A percentile compares a stretch with the other conserved stretches of the same genome.
Evolutionary conservation across 2,797 vertebrate genomes (phyloP).

Genomic region (Eospalax fontanierii): DNA sequence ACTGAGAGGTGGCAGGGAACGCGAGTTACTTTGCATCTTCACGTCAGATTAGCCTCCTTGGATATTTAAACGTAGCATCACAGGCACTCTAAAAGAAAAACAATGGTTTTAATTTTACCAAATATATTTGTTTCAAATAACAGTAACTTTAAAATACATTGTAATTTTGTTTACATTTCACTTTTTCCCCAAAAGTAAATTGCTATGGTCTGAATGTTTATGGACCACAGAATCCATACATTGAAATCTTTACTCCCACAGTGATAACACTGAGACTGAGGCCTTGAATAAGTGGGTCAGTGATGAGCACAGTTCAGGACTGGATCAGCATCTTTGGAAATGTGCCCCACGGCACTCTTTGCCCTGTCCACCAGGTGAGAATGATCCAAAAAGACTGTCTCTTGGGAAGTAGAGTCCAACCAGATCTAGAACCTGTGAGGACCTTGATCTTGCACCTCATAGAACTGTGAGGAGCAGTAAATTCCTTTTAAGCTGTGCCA

Average conservation of each 20-base stretch:
- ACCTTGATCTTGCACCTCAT: background rate
- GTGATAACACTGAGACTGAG: background rate
- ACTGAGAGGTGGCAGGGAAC: background rate
- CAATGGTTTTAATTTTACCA: conserved; percentile 34
- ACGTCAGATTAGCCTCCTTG: conserved; percentile 58
- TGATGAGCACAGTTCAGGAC: background rate
- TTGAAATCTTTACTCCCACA: background rate
- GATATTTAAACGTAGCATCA: conserved; percentile 47
- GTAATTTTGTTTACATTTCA: background rate
- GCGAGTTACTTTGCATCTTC: conserved; percentile 61
- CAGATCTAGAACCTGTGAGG: background rate
- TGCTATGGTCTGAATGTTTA: background rate
- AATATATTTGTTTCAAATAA: background rate
- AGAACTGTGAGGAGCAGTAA: background rate
- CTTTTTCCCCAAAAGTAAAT: conserved; percentile 9
- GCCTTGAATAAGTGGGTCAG: background rate
- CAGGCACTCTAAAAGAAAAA: conserved; percentile 4
- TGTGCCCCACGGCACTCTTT: background rate
- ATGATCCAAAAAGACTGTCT: rapidly evolving
- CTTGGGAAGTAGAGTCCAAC: background rate
- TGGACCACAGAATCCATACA: background rate
- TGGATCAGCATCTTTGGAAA: background rate
- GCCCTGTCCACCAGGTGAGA: background rate
- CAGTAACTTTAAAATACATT: conserved; percentile 17
- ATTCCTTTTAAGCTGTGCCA: background rate